These are phyloP conservation scores for Melikaiella ostensackeni DNA, from an alignment of 2,888 invertebrate species.

Conservation along the genomic window DNA sequence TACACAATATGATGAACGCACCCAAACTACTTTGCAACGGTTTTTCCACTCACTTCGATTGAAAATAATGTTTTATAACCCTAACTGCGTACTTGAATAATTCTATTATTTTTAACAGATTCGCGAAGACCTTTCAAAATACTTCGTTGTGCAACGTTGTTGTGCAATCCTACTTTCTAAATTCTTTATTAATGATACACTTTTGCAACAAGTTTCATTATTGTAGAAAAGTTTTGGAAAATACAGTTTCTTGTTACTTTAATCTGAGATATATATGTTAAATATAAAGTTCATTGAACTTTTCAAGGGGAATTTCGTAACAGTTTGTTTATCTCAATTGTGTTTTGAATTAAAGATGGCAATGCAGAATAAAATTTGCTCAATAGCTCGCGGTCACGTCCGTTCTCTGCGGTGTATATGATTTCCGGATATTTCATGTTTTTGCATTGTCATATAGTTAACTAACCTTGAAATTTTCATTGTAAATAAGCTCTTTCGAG, in stretches of 20 bases:
- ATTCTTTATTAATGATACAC: slow-evolving; percentile 39
- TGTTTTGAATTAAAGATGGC: background rate
- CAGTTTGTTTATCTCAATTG: background rate
- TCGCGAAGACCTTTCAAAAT: slow-evolving; percentile 36
- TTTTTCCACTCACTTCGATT: background rate
- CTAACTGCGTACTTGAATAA: slow-evolving; percentile 22
- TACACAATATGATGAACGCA: too few species aligned
- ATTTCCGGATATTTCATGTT: slow-evolving; percentile 10
- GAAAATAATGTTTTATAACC: slow-evolving; percentile 13
- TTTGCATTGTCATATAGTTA: background rate
- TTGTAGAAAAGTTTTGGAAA: slow-evolving; percentile 27
- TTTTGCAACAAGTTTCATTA: slow-evolving; percentile 37
- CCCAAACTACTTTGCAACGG: too few species aligned
- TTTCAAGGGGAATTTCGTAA: background rate
- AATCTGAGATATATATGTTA: background rate
- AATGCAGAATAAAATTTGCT: background rate
- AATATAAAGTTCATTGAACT: slow-evolving; percentile 2
- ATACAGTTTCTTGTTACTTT: background rate
- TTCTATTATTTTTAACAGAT: slow-evolving; percentile 29
- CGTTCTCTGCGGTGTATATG: background rate
- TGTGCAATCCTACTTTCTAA: slow-evolving; percentile 33
- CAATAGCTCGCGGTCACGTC: background rate
- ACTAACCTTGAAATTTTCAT: slow-evolving; percentile 4
- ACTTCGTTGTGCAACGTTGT: slow-evolving; percentile 24
- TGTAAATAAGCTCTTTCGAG: slow-evolving; percentile 4